A percentile compares a stretch with the other conserved stretches of the same genome.
phyloP scores from a whole-genome alignment of 2,797 vertebrate genomes.

The Saxicola maurus region DNA sequence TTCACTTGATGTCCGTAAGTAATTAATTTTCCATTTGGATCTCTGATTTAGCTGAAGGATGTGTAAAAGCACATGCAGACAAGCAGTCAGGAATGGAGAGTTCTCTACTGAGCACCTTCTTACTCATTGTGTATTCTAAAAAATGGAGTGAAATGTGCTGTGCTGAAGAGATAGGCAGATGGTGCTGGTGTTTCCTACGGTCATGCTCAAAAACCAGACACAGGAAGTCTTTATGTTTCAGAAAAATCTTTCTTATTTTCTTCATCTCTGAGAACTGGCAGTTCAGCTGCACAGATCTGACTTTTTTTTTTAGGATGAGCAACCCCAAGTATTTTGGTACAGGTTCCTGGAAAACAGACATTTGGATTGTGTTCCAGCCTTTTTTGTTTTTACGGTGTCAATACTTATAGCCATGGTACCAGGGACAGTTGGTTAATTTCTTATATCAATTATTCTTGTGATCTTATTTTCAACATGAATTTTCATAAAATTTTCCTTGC shows the following conservation, averaged over 20 bases:
- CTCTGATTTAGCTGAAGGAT: constrained; percentile 1
- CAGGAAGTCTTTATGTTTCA: background rate
- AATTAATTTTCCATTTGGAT: constrained; percentile 38
- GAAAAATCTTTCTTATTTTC: background rate
- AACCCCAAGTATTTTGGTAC: background rate
- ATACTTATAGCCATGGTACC: background rate
- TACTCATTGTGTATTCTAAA: background rate
- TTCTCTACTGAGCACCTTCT: background rate
- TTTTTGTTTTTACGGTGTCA: background rate
- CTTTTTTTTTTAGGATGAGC: background rate
- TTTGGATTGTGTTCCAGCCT: background rate
- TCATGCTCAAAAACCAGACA: background rate
- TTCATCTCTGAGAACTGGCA: background rate
- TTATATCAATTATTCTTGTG: background rate
- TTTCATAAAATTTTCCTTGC: background rate
- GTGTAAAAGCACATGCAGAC: background rate
- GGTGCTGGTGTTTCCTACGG: background rate
- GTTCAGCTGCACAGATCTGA: background rate
- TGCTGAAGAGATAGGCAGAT: background rate
- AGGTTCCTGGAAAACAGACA: background rate
- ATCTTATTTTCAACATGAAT: background rate
- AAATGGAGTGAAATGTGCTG: background rate
- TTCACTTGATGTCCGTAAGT: constrained; percentile 31
- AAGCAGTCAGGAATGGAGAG: background rate
- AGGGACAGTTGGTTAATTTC: background rate